Evolutionary conservation across 2,797 vertebrate genomes (phyloP), one percentile per base, ranked within the genome.

Genomic region (Glossophaga mutica): DNA sequence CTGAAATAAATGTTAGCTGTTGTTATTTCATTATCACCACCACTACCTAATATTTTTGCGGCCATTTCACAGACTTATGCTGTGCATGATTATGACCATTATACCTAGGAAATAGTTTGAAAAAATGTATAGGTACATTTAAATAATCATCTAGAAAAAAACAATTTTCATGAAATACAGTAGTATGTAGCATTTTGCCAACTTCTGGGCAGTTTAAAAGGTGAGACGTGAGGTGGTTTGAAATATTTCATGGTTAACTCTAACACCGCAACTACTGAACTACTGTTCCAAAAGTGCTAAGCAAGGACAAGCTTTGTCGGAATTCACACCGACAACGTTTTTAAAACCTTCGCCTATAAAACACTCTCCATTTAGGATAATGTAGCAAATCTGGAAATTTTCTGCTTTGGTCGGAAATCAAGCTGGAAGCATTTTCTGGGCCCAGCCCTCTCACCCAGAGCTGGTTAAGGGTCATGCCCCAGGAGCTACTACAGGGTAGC

Each of bases 141-240:
- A 62, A 18, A 83, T 79, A 52, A 81, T 50, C 55, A 90, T 55
- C 39, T 59, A 24, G 73, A 57, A 95, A 90, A 29, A 59, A 65
- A 32, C 18, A 16, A 21, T 57, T 65, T 94, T 78, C 62, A 86
- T 34, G 71, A 91, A 39, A 70, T 46, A 78, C 7, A 39, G 42
- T 52, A 59, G 52, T 21, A 87, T 6, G 14, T 0, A 85, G 50
- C 26, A 91, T 89, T 94, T 91, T 48, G 70, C 55, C 94, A 21
- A 87, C 93, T 73, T 67, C 68, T 79, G 59, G 37, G 14, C 14
- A 57, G 55, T 96, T 92, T 87, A 74, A 92, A 96, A 78, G 81
- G 62, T 11, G 59, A 34, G 19, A 19, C 5, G 16, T 21, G 67
- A 93, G 22, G 11, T 29, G n/a, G 9, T 59, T 42, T 87, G 48